Evolutionary conservation across 2,797 vertebrate genomes (phyloP).

Genomic region (Alosa sapidissima): DNA sequence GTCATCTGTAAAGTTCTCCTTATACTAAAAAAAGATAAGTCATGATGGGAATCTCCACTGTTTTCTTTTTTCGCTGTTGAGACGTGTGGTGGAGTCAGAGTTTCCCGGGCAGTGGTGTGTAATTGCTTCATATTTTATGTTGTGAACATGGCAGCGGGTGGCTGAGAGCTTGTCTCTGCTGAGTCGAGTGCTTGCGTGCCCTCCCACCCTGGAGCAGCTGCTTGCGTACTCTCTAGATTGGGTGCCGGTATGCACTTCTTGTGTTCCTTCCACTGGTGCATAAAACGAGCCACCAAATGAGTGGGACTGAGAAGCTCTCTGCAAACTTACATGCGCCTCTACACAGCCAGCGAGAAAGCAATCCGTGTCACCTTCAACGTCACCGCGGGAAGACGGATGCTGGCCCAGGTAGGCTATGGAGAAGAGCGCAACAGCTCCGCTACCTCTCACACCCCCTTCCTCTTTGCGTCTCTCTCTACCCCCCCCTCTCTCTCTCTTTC

Average conservation of each 20-base stretch:
- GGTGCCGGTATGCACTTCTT: slow-evolving; percentile 72
- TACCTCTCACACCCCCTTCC: background rate
- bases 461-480: too few relatives aligned
- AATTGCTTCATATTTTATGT: slow-evolving; percentile 74
- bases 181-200: slow-evolving; percentile 53
- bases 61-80: slow-evolving; percentile 4
- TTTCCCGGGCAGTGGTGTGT: slow-evolving; percentile 54
- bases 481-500: too few relatives aligned
- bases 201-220: slow-evolving; percentile 46
- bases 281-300: slow-evolving; percentile 62
- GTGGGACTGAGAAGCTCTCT: slow-evolving; percentile 54
- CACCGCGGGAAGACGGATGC: background rate
- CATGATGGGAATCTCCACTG: background rate
- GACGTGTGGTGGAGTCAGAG: slow-evolving; percentile 47
- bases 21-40: background rate
- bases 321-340: slow-evolving; percentile 40
- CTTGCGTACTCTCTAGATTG: slow-evolving; percentile 57
- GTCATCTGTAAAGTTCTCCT: background rate
- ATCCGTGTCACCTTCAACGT: slow-evolving; percentile 45
- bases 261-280: slow-evolving; percentile 72
- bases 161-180: slow-evolving; percentile 54
- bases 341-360: slow-evolving; percentile 31
- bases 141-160: slow-evolving; percentile 57
- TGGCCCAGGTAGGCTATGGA: slow-evolving; percentile 5
- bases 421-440: background rate